A percentile compares a stretch with the other conserved stretches of the same genome.
Evolutionary conservation across 2,888 invertebrate genomes (phyloP).

Genomic region (Litoditis marina): DNA sequence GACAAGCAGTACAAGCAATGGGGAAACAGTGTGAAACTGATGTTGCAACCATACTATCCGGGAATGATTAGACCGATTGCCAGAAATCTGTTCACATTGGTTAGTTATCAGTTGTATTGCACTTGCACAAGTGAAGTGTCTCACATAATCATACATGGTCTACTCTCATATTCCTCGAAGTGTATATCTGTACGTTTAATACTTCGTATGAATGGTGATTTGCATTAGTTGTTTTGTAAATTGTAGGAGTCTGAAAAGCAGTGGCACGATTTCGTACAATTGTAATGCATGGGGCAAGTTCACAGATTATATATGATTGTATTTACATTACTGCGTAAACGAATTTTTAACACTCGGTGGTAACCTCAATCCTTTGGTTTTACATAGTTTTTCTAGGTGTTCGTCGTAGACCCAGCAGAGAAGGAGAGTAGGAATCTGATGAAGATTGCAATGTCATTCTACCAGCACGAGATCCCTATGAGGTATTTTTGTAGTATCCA

Average conservation of each 20-base stretch:
- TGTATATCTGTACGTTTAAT: too few relatives aligned
- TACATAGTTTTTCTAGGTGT: conserved; percentile 45
- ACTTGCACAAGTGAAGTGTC: neutral
- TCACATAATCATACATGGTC: too few relatives aligned
- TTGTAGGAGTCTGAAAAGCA: too few relatives aligned
- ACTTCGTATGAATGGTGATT: neutral
- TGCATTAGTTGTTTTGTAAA: too few relatives aligned
- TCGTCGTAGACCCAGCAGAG: conserved; percentile 81
- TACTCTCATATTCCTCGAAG: too few relatives aligned
- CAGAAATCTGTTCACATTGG: conserved; percentile 70
- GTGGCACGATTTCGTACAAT: too few relatives aligned
- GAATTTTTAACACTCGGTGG: neutral
- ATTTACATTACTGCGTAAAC: neutral
- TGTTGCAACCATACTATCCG: conserved; percentile 92
- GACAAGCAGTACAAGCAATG: conserved; percentile 77
- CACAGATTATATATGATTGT: conserved; percentile 75
- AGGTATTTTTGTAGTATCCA: conserved; percentile 56
- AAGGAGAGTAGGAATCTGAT: conserved; percentile 73
- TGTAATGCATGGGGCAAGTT: too few relatives aligned
- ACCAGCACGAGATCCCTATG: conserved; percentile 81
- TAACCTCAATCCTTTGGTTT: neutral
- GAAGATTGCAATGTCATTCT: conserved; percentile 83
- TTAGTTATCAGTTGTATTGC: conserved; percentile 46
- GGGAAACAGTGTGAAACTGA: conserved; percentile 82
- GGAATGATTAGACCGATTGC: conserved; percentile 80